Evolutionary conservation across 1,140 invertebrate species (phyloP), one percentile per base, ranked within the genome.

Genomic region (Drosophila rhopaloa): DNA sequence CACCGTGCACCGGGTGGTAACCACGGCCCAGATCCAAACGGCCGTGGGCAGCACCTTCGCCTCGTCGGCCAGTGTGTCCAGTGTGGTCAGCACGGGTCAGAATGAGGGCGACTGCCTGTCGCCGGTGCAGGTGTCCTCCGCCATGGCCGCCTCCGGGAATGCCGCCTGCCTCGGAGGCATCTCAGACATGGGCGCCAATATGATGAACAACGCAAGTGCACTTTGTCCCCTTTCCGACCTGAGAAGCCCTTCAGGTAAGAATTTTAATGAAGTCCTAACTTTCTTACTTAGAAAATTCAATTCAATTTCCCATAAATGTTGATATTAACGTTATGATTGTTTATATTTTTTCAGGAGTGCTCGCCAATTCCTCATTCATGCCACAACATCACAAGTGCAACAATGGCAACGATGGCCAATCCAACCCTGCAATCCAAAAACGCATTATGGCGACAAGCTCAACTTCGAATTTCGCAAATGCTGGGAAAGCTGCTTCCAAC

Each of bases 21-120:
- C 91, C 37, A 92, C 91, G 47, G 91, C 91, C 11, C 91, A 92
- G 61, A 92, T 92, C 50, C 91, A 92, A 57, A 92, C 90, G 19
- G 89, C 91, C 7, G 78, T 71, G n/a, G 91, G 89, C 43, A 91
- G 79, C 51, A 91, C 91, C 32, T 91, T 91, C 44, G 88, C 91
- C n/a, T 91, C 91, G 14, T 91, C 91, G n/a, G 90, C 91, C 14
- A 92, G 90, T 41, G 88, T 92, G 1, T 91, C 91, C 13, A 92
- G 88, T 74, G 91, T 92, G 43, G 81, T 91, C 2, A 92, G 85
- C 55, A 79, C 81, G 6, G 78, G 83, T 4, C 79, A 83, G 38
- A 91, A 90, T 59, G 90, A 91, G 8, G 79, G 41, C 10, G 91
- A 92, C 13, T 91, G 81, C 48, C 35, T 92, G 50, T 46, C 74